phyloP scores from a whole-genome alignment of 2,113 vertebrate genomes.

The Symphodus melops region DNA sequence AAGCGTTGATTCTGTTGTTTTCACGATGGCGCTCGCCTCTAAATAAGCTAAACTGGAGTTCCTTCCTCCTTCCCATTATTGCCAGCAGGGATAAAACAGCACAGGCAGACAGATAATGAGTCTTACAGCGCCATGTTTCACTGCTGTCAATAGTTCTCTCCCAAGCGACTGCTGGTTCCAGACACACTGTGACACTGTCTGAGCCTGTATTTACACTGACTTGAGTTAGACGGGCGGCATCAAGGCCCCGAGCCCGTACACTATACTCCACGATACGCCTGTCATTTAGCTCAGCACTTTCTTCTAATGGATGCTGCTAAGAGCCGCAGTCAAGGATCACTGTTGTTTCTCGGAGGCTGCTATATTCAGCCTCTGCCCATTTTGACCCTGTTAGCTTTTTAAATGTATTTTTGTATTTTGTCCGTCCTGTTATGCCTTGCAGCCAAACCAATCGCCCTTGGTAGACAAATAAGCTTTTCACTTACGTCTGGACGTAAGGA shows the following conservation, averaged over 20 bases:
- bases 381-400: no score
- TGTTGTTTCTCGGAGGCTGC: no score
- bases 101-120: slow-evolving; percentile 61
- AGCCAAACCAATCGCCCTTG: no score
- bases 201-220: slow-evolving; percentile 54
- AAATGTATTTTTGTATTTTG: no score
- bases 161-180: slow-evolving; percentile 58
- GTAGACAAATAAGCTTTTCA: no score
- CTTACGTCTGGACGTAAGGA: no score
- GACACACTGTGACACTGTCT: slow-evolving; percentile 53
- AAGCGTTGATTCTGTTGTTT: slow-evolving; percentile 36
- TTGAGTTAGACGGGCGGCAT: slow-evolving; percentile 44
- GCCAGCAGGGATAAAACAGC: slow-evolving; percentile 28
- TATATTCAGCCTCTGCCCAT: no score
- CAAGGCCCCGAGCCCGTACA: background rate
- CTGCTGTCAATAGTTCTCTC: slow-evolving; percentile 57
- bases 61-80: slow-evolving; percentile 39
- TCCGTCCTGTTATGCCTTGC: no score
- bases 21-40: slow-evolving; percentile 23
- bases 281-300: slow-evolving; percentile 8
- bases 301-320: no score
- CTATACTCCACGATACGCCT: background rate
- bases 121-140: slow-evolving; percentile 36
- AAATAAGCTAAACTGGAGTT: slow-evolving; percentile 53
- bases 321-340: no score